Evolutionary conservation across 64 coral and sea anemone species (phyloP), one percentile per base, ranked within the genome.

Genomic region (Montipora capricornis): DNA sequence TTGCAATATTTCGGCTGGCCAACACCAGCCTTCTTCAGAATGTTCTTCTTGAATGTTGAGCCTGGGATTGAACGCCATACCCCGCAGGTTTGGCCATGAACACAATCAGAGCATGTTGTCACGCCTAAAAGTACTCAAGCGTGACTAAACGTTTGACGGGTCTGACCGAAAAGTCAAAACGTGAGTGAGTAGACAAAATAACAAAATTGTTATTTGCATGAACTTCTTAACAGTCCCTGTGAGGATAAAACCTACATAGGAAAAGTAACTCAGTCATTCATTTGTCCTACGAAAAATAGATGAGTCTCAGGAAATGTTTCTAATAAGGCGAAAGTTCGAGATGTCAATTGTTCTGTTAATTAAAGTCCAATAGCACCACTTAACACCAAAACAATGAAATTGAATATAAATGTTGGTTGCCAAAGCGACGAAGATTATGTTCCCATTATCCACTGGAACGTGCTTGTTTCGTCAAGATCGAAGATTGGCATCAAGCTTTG

Each of bases 361-460:
- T 78, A 78, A 78, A 78, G 49, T 16, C 76, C 82, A 86, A 86
- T 73, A 86, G 82, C 62, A 73, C 19, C 82, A 73, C 46, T 78
- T 86, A 46, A 86, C 61, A 64, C 4, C 20, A 71, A 50, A 73
- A 73, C 60, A 71, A 49, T n/a, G 64, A 46, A 50, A 70, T 13
- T 51, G 82, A 86, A 73, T 86, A 46, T 86, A 49, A 86, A 86
- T 86, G 82, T 47, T 16, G 67, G 82, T 86, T 71, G 46, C 82
- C 82, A 86, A 24, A 86, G 82, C 82, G 82, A 86, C 82, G 15
- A 50, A 17, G 16, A 19, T 22, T 51, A 20, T 15, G 37, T 47
- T 14, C 10, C n/a, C 15, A 71, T 86, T 49, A 86, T 86, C 69
- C 58, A 61, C 80, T 1, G 4, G 29, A 62, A 29, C 10, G 29